phyloP scores from a whole-genome alignment of 2,113 vertebrate species.

The Hiodon alosoides region DNA sequence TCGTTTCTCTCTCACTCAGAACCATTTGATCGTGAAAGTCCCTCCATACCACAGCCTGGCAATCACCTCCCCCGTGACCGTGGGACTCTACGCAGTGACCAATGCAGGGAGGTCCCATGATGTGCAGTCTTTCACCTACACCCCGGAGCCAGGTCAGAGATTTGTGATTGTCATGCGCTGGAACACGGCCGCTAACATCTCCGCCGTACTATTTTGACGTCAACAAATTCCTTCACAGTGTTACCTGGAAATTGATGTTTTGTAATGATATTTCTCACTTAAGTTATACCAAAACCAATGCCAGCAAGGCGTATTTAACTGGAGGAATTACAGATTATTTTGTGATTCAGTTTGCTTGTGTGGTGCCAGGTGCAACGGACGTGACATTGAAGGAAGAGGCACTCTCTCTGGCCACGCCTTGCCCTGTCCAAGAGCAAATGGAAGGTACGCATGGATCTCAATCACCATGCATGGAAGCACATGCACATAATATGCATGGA shows the following conservation, averaged over 20 bases:
- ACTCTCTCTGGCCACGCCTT: constrained; percentile 80
- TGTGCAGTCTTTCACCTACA: constrained; percentile 91
- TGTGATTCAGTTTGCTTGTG: constrained; percentile 16
- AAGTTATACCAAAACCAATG: no score
- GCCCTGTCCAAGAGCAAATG: constrained; percentile 87
- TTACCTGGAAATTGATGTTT: no score
- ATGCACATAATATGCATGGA: no score
- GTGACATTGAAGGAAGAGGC: constrained; percentile 89
- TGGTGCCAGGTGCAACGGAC: constrained; percentile 64
- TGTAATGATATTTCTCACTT: no score
- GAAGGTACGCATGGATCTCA: constrained; percentile 68
- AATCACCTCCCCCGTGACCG: constrained; percentile 79
- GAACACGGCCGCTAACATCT: background rate
- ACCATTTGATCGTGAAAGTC: constrained; percentile 96
- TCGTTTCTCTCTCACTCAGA: constrained; percentile 59
- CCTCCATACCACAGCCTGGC: constrained; percentile 87
- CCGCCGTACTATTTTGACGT: no score
- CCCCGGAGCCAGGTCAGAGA: constrained; percentile 82
- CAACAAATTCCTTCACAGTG: no score
- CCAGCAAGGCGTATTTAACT: no score
- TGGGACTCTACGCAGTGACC: constrained; percentile 90
- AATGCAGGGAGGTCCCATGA: constrained; percentile 94
- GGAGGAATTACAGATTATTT: no score
- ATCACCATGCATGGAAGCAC: background rate
- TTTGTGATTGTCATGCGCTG: background rate